A percentile compares a stretch with the other conserved stretches of the same genome.
phyloP scores from a whole-genome alignment of 2,888 invertebrate species.

The Dexiosoma caninum region DNA sequence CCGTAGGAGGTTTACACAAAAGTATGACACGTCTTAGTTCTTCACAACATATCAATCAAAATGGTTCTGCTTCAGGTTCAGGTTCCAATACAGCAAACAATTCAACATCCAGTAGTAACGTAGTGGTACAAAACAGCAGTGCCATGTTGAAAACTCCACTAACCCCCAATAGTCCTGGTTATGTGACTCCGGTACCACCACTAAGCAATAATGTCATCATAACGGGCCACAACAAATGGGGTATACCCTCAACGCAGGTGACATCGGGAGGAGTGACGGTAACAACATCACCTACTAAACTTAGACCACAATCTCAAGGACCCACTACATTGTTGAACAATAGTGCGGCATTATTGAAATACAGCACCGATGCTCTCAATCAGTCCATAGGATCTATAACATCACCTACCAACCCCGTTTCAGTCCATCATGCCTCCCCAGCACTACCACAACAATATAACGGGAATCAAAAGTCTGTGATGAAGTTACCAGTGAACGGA shows the following conservation, averaged over 20 bases:
- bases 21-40: slow-evolving; percentile 90
- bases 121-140: slow-evolving; percentile 72
- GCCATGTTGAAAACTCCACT: slow-evolving; percentile 63
- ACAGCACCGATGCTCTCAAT: slow-evolving; percentile 77
- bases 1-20: slow-evolving; percentile 87
- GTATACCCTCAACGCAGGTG: slow-evolving; percentile 78
- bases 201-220: slow-evolving; percentile 79
- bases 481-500: slow-evolving; percentile 76
- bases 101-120: slow-evolving; percentile 73
- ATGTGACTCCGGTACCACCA: slow-evolving; percentile 77
- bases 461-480: slow-evolving; percentile 77
- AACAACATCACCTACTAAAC: slow-evolving; percentile 80
- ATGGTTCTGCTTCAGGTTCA: slow-evolving; percentile 72
- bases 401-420: slow-evolving; percentile 76
- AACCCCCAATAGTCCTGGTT: slow-evolving; percentile 71
- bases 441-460: slow-evolving; percentile 74
- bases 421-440: slow-evolving; percentile 77
- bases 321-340: slow-evolving; percentile 78
- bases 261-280: slow-evolving; percentile 82
- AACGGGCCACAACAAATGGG: slow-evolving; percentile 79
- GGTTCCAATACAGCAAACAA: slow-evolving; percentile 73
- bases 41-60: slow-evolving; percentile 86
- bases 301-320: slow-evolving; percentile 80
- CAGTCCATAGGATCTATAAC: slow-evolving; percentile 77
- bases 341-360: slow-evolving; percentile 76